Evolutionary conservation across 2,113 vertebrate genomes (phyloP).

Genomic region (Arizona elegans): DNA sequence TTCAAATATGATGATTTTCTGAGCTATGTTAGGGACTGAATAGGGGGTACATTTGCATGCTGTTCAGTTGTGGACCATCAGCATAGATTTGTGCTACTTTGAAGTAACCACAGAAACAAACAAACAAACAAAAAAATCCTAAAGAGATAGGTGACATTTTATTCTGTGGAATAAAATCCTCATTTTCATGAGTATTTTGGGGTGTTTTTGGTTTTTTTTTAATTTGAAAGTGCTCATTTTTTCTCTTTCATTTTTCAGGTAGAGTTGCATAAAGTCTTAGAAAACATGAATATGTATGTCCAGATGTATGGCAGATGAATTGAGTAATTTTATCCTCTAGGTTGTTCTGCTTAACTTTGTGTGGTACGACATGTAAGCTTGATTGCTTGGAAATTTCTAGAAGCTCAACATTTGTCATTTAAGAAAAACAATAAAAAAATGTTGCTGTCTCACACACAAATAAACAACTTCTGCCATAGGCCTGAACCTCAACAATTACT

Average conservation of each 20-base stretch:
- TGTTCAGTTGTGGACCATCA: not conserved
- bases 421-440: not conserved
- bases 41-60: not conserved
- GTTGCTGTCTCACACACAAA: not conserved
- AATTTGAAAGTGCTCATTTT: conserved; percentile 27
- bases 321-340: conserved; percentile 55
- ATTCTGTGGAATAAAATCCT: not conserved
- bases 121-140: not conserved
- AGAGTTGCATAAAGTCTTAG: conserved; percentile 21
- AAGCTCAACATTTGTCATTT: conserved; percentile 9
- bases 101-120: not conserved
- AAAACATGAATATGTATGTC: conserved; percentile 42
- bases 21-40: not conserved
- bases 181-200: not conserved
- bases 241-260: conserved; percentile 38
- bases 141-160: not conserved
- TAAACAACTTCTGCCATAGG: not conserved
- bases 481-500: not conserved
- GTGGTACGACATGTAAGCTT: conserved; percentile 42
- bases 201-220: not conserved
- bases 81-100: not conserved
- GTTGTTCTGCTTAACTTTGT: conserved; percentile 35
- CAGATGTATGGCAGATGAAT: conserved; percentile 53
- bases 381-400: conserved; percentile 32
- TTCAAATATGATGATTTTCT: not conserved